Base-by-base conservation (phyloP, 2,888 invertebrate genomes). In the Mesoligia furuncula region DNA sequence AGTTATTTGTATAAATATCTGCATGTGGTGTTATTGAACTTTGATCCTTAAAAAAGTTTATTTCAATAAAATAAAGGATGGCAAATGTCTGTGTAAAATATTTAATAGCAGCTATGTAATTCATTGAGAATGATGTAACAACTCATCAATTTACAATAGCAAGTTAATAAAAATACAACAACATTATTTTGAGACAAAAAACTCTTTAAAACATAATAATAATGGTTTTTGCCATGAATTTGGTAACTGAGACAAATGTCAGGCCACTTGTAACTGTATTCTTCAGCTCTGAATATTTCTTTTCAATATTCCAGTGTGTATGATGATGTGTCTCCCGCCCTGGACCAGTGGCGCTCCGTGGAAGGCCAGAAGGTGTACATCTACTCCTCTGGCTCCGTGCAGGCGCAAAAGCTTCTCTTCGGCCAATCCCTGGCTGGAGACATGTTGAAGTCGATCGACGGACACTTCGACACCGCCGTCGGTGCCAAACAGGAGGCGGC, bases 351-450 rank as follows among this genome's bases (percentile, higher is more conserved):
- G 98, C 97, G 97, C 6, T 96, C 97, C 7, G 94, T 97, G 24
- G 98, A 98, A 20, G 97, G 97, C 57, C 97, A 97, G 81, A 96
- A 96, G 86, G 96, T 99, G 70, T 99, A 98, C 91, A 98, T 99
- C 81, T 99, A 98, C 94, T 99, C 99, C 0, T 99, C 99, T 45
- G 99, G 99, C 68, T 99, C 99, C 75, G 98, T 99, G 1, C 98
- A 98, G 89, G 98, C 99, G 24, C 99, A 99, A 93, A 98, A 99
- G 92, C 97, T 99, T 17, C 97, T 99, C 7, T 99, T 99, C 93
- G 97, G 97, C 0, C 97, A 98, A 93, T 98, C 99, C 5, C 95
- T 96, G 31, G 97, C 97, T 66, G 99, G 99, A 0, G 98, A 99
- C 93, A 92, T 99, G 84, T 95, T 98, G 88, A 97, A 98, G 65